These are phyloP conservation scores for Etheostoma perlongum DNA, from an alignment of 2,797 vertebrate genomes.

Conservation along the genomic window DNA sequence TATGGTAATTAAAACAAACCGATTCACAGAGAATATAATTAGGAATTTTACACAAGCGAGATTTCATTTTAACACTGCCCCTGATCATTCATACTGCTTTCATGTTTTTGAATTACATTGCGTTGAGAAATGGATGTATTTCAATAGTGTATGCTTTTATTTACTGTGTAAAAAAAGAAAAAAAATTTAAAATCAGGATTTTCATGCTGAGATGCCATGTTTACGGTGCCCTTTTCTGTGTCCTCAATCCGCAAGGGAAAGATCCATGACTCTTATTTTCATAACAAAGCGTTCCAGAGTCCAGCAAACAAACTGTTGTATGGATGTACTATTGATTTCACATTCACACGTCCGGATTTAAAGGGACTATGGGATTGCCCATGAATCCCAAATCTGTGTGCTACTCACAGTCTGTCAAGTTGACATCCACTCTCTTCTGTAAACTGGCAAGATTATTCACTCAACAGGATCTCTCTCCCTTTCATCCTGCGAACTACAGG, in stretches of 20 bases:
- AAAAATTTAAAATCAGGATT: conserved; percentile 52
- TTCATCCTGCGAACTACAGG: conserved; percentile 86
- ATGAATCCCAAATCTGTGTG: conserved; percentile 85
- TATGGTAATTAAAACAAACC: conserved; percentile 71
- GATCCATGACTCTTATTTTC: conserved; percentile 84
- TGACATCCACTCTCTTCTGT: conserved; percentile 86
- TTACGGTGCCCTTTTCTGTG: conserved; percentile 75
- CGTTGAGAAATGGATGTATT: conserved; percentile 60
- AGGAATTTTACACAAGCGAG: conserved; percentile 54
- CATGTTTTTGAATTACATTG: conserved; percentile 58
- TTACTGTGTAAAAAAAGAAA: conserved; percentile 47
- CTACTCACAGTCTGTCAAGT: conserved; percentile 85
- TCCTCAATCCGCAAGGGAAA: conserved; percentile 81
- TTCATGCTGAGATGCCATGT: conserved; percentile 73
- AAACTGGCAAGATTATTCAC: conserved; percentile 88
- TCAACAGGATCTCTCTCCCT: conserved; percentile 87
- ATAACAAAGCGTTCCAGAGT: conserved; percentile 81
- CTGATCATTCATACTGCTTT: conserved; percentile 39
- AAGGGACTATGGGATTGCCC: conserved; percentile 85
- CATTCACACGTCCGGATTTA: conserved; percentile 86
- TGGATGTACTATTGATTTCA: conserved; percentile 91
- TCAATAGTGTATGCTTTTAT: conserved; percentile 51
- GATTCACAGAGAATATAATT: conserved; percentile 59
- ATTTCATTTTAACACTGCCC: conserved; percentile 50
- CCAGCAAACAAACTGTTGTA: conserved; percentile 87